Percentiles rank a stretch among this genome's conserved stretches.
phyloP scores from a whole-genome alignment of 2,888 invertebrate species.

The Mantis religiosa region DNA sequence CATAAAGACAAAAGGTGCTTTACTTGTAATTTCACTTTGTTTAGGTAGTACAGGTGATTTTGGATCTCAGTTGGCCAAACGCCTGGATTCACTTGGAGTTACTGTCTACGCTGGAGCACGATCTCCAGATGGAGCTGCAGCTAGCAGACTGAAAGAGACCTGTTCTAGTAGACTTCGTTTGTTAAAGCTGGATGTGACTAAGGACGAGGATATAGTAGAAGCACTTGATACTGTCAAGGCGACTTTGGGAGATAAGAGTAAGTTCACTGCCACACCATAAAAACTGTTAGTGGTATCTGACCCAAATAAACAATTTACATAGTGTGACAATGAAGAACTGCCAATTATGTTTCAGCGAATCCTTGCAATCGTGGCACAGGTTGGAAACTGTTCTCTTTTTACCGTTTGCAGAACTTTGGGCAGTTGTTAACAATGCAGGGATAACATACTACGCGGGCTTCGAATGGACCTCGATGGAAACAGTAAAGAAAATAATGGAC shows the following conservation, averaged over 20 bases:
- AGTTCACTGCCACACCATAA: not conserved
- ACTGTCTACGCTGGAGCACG: not conserved
- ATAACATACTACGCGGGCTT: conserved; percentile 45
- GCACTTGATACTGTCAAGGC: not conserved
- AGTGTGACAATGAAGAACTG: too few species aligned
- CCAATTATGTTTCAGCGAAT: too few species aligned
- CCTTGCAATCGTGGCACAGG: too few species aligned
- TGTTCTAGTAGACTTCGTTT: not conserved
- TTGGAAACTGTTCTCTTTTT: not conserved
- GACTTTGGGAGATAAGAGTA: not conserved
- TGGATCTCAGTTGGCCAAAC: not conserved
- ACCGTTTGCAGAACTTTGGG: conserved; percentile 44
- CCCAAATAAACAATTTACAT: too few species aligned
- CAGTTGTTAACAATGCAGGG: conserved; percentile 51
- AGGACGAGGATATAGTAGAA: not conserved
- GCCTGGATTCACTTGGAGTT: not conserved
- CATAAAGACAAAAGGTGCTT: too few species aligned
- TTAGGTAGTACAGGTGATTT: not conserved
- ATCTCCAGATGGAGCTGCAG: not conserved
- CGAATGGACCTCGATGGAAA: conserved; percentile 46
- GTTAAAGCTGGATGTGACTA: not conserved
- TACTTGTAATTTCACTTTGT: too few species aligned
- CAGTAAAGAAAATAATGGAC: conserved; percentile 40
- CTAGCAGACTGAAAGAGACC: not conserved
- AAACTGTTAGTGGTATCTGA: too few species aligned